Percentiles rank a stretch among this genome's conserved stretches.
These are phyloP conservation scores for Pluvianellus socialis DNA, from an alignment of 2,113 vertebrate species.

Conservation along the genomic window DNA sequence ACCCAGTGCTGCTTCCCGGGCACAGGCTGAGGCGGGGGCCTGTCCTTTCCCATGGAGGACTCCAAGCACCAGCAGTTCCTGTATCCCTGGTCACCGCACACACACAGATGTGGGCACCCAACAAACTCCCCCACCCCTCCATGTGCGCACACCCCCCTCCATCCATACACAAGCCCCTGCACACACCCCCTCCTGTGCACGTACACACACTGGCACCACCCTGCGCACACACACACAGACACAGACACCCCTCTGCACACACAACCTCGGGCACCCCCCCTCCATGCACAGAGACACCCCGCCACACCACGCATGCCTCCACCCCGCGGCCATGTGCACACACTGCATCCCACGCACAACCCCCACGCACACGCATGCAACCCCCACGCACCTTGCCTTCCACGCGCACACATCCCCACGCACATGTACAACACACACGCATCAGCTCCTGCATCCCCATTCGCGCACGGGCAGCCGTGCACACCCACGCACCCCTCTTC, in stretches of 20 bases:
- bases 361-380: neutral
- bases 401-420: neutral
- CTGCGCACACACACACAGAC: neutral
- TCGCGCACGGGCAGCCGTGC: neutral
- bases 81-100: neutral
- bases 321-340: neutral
- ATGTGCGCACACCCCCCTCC: neutral
- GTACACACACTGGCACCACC: neutral
- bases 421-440: neutral
- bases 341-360: neutral
- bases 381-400: accelerated
- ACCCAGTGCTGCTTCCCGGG: neutral
- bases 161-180: neutral
- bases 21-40: neutral
- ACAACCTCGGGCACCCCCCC: neutral
- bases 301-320: neutral
- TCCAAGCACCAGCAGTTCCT: neutral
- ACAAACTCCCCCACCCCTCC: accelerated
- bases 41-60: neutral
- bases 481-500: neutral
- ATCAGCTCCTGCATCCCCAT: neutral
- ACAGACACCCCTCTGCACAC: neutral
- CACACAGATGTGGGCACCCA: neutral
- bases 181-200: neutral
- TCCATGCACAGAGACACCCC: neutral